Conservation (phyloP, 2,888 invertebrate genomes). For the Apamea crenata region DNA sequence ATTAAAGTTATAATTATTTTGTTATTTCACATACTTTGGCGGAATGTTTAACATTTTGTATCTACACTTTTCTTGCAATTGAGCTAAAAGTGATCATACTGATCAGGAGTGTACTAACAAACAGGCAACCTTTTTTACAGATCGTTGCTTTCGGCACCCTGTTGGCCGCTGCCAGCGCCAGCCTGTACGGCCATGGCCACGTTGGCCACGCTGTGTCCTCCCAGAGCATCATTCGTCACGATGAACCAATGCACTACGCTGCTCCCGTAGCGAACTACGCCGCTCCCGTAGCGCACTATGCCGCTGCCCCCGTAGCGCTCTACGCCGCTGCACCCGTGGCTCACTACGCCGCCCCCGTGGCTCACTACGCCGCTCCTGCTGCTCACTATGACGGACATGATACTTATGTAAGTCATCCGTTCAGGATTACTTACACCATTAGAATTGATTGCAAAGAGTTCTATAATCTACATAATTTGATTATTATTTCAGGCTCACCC, state of each 20-base stretch:
- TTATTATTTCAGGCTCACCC: conserved; percentile 77
- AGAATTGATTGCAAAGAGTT: not conserved
- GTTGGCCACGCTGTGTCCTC: conserved; percentile 80
- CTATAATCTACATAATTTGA: no score
- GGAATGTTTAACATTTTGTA: not conserved
- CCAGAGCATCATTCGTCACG: conserved; percentile 81
- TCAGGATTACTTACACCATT: not conserved
- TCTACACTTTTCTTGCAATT: not conserved
- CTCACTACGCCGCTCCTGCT: conserved; percentile 39
- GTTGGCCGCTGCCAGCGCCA: conserved; percentile 85
- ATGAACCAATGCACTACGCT: conserved; percentile 73
- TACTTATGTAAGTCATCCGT: conserved; percentile 60
- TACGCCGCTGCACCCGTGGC: conserved; percentile 66
- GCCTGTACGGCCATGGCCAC: conserved; percentile 69
- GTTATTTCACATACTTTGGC: no score
- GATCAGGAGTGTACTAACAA: not conserved
- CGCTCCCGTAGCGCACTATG: conserved; percentile 69
- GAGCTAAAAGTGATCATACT: not conserved
- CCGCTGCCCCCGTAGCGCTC: conserved; percentile 63
- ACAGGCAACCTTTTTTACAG: conserved; percentile 70
- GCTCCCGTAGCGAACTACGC: conserved; percentile 64
- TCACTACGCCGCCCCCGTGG: conserved; percentile 57
- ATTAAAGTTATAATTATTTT: no score
- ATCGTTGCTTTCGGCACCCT: conserved; percentile 82
- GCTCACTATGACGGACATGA: conserved; percentile 71